Conservation (phyloP, 2,888 invertebrate species). For the Tenthredo livida region DNA sequence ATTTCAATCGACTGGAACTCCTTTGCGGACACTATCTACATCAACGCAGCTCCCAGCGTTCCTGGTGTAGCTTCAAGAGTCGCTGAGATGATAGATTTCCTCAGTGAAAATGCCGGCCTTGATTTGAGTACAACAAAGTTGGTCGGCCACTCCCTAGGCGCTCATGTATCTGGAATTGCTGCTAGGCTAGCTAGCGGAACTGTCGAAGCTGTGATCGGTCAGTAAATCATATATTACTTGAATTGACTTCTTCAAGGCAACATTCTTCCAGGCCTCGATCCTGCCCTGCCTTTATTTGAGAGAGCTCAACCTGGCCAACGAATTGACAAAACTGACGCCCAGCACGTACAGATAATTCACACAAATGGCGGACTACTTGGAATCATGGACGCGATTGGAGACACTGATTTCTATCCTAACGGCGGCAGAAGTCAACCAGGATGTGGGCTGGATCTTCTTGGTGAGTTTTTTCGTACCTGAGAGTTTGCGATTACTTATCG, state of each 20-base stretch:
- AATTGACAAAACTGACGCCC: constrained; percentile 73
- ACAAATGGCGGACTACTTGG: constrained; percentile 74
- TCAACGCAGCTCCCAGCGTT: constrained; percentile 76
- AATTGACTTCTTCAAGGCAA: background rate
- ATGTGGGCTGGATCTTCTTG: constrained; percentile 63
- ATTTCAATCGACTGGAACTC: constrained; percentile 79
- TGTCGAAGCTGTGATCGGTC: constrained; percentile 59
- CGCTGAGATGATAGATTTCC: constrained; percentile 68
- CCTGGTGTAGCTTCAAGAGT: constrained; percentile 64
- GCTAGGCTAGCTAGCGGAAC: constrained; percentile 66
- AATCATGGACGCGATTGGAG: constrained; percentile 71
- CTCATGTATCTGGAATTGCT: constrained; percentile 74
- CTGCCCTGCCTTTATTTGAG: constrained; percentile 73
- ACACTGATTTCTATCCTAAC: constrained; percentile 77
- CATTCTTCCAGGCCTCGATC: constrained; percentile 72
- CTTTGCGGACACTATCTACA: constrained; percentile 73
- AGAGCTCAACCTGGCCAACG: constrained; percentile 63
- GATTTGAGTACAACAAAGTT: constrained; percentile 69
- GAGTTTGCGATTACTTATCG: background rate
- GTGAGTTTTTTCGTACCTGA: constrained; percentile 51
- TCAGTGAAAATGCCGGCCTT: constrained; percentile 62
- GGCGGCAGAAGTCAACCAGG: constrained; percentile 75
- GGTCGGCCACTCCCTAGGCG: constrained; percentile 77
- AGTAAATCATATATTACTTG: background rate
- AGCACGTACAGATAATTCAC: constrained; percentile 76